Conservation (phyloP, 2,888 invertebrate species). For the Mayetiola destructor region DNA sequence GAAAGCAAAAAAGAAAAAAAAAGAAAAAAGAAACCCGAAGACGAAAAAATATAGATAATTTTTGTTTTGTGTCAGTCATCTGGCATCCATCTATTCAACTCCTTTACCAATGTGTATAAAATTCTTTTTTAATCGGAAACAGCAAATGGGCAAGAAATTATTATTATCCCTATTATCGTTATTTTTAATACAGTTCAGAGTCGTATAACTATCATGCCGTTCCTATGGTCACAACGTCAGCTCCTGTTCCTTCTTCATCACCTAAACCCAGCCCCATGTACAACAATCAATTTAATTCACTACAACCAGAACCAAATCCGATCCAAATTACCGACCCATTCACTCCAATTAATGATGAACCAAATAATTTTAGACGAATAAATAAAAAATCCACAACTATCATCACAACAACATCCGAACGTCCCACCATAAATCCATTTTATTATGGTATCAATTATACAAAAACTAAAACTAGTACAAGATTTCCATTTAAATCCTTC, state of each 20-base stretch:
- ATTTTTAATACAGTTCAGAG: slow-evolving; percentile 16
- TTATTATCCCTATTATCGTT: slow-evolving; percentile 10
- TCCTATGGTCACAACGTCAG: slow-evolving; percentile 20
- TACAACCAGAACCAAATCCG: slow-evolving; percentile 15
- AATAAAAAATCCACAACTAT: neutral
- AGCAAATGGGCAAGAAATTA: neutral
- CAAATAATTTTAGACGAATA: neutral
- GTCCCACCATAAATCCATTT: slow-evolving; percentile 5
- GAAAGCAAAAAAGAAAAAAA: too few relatives aligned
- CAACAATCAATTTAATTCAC: slow-evolving; percentile 15
- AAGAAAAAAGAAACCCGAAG: too few relatives aligned
- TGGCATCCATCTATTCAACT: too few relatives aligned
- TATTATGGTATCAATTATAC: slow-evolving; percentile 2
- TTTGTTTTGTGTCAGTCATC: too few relatives aligned
- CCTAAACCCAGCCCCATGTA: neutral
- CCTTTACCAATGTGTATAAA: too few relatives aligned
- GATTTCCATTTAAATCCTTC: slow-evolving; percentile 19
- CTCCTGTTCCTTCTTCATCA: slow-evolving; percentile 13
- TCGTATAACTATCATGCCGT: slow-evolving; percentile 14
- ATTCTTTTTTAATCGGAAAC: too few relatives aligned
- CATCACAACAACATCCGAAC: slow-evolving; percentile 16
- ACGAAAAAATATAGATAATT: too few relatives aligned
- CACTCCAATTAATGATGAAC: slow-evolving; percentile 18
- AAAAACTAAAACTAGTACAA: slow-evolving; percentile 13
- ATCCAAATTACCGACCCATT: too few relatives aligned